phyloP scores from a whole-genome alignment of 2,797 vertebrate species.

The Anguilla megastoma region DNA sequence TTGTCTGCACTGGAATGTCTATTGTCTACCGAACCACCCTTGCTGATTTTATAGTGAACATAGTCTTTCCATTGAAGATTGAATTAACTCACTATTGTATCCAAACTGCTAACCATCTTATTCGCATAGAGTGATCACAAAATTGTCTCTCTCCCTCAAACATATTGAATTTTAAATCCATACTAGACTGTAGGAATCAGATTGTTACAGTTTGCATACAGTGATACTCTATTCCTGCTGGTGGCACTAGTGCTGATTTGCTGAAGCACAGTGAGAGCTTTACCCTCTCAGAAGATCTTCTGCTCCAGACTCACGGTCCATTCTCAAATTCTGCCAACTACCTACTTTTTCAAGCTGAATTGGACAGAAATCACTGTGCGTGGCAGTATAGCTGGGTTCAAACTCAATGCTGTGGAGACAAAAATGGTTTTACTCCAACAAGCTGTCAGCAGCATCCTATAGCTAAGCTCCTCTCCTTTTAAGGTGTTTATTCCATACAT shows the following conservation, averaged over 20 bases:
- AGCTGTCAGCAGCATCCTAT: background rate
- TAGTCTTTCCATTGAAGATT: background rate
- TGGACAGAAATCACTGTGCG: background rate
- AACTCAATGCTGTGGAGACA: background rate
- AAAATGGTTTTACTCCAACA: background rate
- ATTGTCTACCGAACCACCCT: background rate
- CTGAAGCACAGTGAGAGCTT: background rate
- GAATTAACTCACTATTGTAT: background rate
- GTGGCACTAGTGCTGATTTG: background rate
- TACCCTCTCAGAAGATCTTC: background rate
- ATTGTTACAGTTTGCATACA: background rate
- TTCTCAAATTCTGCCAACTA: slow-evolving; percentile 14
- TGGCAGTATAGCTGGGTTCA: background rate
- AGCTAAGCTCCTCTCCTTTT: background rate
- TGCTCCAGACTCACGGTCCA: slow-evolving; percentile 42
- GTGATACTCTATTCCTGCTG: background rate
- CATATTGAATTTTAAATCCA: background rate
- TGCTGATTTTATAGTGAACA: background rate
- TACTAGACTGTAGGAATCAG: background rate
- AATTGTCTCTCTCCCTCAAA: background rate
- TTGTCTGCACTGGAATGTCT: background rate
- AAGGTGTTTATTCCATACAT: slow-evolving; percentile 46
- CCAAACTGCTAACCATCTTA: background rate
- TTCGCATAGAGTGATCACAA: background rate
- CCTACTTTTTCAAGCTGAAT: background rate